Percentiles rank a stretch among this genome's conserved stretches.
These are phyloP conservation scores for Drosophila mayri DNA, from an alignment of 1,140 invertebrate genomes.

Conservation along the genomic window DNA sequence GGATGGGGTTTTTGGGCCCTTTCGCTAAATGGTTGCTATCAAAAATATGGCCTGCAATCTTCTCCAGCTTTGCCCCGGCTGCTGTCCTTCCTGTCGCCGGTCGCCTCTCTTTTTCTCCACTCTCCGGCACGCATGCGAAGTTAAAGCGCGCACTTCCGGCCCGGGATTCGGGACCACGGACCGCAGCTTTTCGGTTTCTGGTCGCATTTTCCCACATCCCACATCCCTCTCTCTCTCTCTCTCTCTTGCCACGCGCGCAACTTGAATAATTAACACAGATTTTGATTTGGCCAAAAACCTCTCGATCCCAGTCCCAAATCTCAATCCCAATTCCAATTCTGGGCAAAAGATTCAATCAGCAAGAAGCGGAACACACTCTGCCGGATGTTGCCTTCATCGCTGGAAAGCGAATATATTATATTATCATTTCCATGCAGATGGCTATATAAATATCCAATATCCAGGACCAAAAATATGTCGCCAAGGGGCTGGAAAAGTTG, in stretches of 20 bases:
- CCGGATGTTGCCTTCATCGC: slow-evolving; percentile 8
- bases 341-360: slow-evolving; percentile 32
- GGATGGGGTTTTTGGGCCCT: slow-evolving; percentile 4
- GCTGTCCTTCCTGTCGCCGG: neutral
- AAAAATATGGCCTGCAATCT: slow-evolving; percentile 70
- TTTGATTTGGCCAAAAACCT: slow-evolving; percentile 46
- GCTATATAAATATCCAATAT: slow-evolving; percentile 41
- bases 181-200: slow-evolving; percentile 60
- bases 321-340: neutral
- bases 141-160: slow-evolving; percentile 71
- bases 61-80: slow-evolving; percentile 9
- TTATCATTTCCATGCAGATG: slow-evolving; percentile 40
- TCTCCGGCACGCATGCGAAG: slow-evolving; percentile 65
- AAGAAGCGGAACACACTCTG: slow-evolving; percentile 9
- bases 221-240: too few relatives aligned
- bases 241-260: neutral
- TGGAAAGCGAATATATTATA: slow-evolving; percentile 22
- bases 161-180: slow-evolving; percentile 40
- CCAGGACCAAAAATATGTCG: slow-evolving; percentile 41
- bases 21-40: slow-evolving; percentile 71
- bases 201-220: slow-evolving; percentile 46
- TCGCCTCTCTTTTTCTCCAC: too few relatives aligned
- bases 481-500: slow-evolving; percentile 57
- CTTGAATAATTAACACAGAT: slow-evolving; percentile 76
- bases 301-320: neutral